Evolutionary conservation across 1,140 invertebrate species (phyloP), one percentile per base, ranked within the genome.

Genomic region (Aradophagus sp.): DNA sequence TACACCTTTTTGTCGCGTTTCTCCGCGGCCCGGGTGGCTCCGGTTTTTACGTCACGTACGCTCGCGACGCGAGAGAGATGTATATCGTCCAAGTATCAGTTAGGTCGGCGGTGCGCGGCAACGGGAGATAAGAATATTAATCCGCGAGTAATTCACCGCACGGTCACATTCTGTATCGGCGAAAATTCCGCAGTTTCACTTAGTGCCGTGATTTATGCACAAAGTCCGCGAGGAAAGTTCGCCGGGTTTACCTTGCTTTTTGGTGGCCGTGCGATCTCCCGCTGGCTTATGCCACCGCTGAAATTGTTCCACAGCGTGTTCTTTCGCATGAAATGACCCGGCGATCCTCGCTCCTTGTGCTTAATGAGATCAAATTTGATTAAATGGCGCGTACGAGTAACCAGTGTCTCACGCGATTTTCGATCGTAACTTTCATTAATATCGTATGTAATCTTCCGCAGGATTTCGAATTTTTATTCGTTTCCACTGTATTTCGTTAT

Each of bases 121-220:
- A 48, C 48, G 48, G 73, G 66, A 77, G 75, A 78, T 77, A 71
- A 77, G 68, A 71, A 78, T 79, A 79, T 79, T 78, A 79, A 78
- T 77, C 68, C 68, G 36, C 68, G 65, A 73, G 77, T 75, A 76
- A 73, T 58, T 63, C 66, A 61, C 58, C 47, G 42, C 45, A 55
- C 47, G 26, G 56, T 52, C 36, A 53, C 44, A 58, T 67, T 48
- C 58, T 77, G 62, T 77, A 77, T 66, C 73, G 76, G 63, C 50
- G 75, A 69, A 77, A 78, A 78, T 70, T 39, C 41, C 56, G 55
- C 50, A 45, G 32, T 62, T 61, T 58, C 66, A 70, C 58, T 70
- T 70, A 59, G 65, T 15, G 55, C 29, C 5, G 58, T 79, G 78
- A 79, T 79, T 78, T 79, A 79, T 76, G 74, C 44, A 19, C 65